A percentile compares a stretch with the other conserved stretches of the same genome.
Conservation (phyloP, 2,113 vertebrate species). For the Corythoichthys haematopterus region DNA sequence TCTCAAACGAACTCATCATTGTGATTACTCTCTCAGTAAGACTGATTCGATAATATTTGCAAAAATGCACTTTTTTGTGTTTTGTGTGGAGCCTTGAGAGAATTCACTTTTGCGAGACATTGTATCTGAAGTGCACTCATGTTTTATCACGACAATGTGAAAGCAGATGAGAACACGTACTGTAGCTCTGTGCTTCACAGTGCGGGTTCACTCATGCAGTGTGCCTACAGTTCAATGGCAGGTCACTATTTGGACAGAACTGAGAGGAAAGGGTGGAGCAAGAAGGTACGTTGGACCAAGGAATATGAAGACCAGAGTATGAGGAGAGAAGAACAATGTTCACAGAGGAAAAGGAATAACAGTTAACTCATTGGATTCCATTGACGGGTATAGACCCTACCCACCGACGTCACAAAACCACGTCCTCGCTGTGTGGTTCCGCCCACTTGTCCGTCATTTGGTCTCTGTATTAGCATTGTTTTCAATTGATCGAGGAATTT, state of each 20-base stretch:
- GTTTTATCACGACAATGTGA: slow-evolving; percentile 42
- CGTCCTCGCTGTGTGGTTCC: no score
- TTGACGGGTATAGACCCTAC: no score
- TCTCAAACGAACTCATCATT: slow-evolving; percentile 30
- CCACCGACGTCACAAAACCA: no score
- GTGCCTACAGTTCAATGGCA: slow-evolving; percentile 35
- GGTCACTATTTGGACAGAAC: slow-evolving; percentile 45
- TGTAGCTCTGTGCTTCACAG: slow-evolving; percentile 24
- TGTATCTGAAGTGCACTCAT: neutral
- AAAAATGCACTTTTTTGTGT: no score
- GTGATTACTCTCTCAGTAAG: slow-evolving; percentile 10
- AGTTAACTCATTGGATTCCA: neutral
- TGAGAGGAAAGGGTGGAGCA: slow-evolving; percentile 17
- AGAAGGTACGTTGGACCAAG: slow-evolving; percentile 8
- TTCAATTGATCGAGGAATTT: no score
- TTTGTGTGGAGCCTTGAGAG: no score
- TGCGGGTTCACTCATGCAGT: slow-evolving; percentile 25
- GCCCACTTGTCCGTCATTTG: no score
- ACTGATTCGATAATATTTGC: no score
- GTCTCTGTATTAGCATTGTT: no score
- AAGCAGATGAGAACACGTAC: slow-evolving; percentile 40
- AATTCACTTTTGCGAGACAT: no score
- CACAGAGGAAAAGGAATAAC: neutral
- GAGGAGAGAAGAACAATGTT: neutral
- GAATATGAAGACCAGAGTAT: slow-evolving; percentile 11